Percentiles rank a stretch among this genome's conserved stretches.
These are phyloP conservation scores for Erannis defoliaria DNA, from an alignment of 2,888 invertebrate species.

Conservation along the genomic window DNA sequence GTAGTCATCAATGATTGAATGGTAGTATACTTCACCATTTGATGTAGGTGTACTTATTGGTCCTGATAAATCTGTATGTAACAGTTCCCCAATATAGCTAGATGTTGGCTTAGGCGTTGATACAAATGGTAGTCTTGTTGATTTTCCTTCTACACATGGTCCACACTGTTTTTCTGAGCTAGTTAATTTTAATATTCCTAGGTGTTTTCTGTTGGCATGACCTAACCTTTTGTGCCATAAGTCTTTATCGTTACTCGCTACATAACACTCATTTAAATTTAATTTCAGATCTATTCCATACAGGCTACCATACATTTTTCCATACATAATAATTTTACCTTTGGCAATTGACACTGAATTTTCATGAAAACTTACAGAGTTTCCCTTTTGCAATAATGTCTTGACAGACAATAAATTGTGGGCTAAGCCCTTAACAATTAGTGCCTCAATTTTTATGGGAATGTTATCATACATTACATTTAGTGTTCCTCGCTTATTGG, in stretches of 20 bases:
- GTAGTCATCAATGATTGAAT: slow-evolving; percentile 34
- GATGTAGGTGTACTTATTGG: slow-evolving; percentile 19
- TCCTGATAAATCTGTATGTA: slow-evolving; percentile 35
- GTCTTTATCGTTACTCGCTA: background rate
- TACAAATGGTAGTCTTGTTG: slow-evolving; percentile 3
- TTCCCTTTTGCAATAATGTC: slow-evolving; percentile 17
- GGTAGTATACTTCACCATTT: slow-evolving; percentile 34
- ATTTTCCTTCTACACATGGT: slow-evolving; percentile 13
- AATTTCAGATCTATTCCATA: slow-evolving; percentile 16
- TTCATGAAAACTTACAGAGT: background rate
- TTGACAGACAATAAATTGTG: slow-evolving; percentile 22
- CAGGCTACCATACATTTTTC: background rate
- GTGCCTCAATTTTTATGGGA: slow-evolving; percentile 7
- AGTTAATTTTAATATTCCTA: slow-evolving; percentile 1
- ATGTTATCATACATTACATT: slow-evolving; percentile 6
- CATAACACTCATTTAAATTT: slow-evolving; percentile 1
- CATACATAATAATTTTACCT: background rate
- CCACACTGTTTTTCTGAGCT: slow-evolving; percentile 4
- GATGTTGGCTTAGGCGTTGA: slow-evolving; percentile 9
- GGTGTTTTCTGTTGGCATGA: background rate
- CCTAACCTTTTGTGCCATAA: slow-evolving; percentile 3
- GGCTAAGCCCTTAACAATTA: slow-evolving; percentile 6
- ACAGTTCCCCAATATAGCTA: slow-evolving; percentile 20
- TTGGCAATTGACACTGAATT: background rate
- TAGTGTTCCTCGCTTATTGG: slow-evolving; percentile 11